A percentile compares a stretch with the other conserved stretches of the same genome.
Conservation (phyloP, 2,113 vertebrate species). For the Rhinolophus ferrumequinum region DNA sequence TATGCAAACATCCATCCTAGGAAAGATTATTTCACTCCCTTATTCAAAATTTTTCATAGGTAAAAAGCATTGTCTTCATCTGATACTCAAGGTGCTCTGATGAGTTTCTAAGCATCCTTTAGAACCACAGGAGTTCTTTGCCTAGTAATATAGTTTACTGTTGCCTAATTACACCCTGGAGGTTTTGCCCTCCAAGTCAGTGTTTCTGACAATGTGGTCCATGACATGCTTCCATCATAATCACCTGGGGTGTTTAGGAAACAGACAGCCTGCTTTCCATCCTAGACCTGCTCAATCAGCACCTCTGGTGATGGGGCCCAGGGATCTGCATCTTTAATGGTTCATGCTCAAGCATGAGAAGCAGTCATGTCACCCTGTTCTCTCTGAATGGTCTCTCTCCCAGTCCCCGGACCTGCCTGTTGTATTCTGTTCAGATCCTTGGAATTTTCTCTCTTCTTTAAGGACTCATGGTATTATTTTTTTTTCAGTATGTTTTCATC, state of each 20-base stretch:
- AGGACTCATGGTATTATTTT: background rate
- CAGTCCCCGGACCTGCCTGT: background rate
- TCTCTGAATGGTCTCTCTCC: background rate
- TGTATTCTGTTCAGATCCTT: background rate
- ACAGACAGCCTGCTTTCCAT: background rate
- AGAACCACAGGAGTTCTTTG: background rate
- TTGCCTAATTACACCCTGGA: background rate
- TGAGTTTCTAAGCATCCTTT: background rate
- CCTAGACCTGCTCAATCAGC: background rate
- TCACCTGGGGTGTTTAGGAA: background rate
- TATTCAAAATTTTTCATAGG: background rate
- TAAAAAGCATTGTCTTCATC: background rate
- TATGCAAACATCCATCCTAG: background rate
- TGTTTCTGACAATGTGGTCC: background rate
- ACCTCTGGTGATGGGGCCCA: background rate
- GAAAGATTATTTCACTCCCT: background rate
- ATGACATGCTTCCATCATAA: background rate
- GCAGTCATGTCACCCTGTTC: accelerated
- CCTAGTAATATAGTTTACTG: background rate
- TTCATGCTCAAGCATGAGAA: background rate
- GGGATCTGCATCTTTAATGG: background rate
- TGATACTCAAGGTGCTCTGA: background rate
- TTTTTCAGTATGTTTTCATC: background rate
- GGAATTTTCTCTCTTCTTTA: background rate
- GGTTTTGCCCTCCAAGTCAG: background rate